phyloP scores from a whole-genome alignment of 2,888 invertebrate genomes.

The Eupsilia transversa region DNA sequence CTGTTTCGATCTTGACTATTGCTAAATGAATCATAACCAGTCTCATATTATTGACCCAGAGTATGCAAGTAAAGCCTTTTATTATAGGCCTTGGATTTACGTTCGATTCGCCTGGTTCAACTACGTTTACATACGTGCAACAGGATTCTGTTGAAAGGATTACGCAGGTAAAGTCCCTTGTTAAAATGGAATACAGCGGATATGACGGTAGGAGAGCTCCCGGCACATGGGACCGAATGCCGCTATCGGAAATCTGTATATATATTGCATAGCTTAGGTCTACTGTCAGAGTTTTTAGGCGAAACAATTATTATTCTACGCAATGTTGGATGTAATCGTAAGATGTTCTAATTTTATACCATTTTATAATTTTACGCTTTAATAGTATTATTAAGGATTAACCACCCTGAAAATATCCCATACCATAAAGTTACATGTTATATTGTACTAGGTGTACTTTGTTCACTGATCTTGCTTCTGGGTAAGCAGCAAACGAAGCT shows the following conservation, averaged over 20 bases:
- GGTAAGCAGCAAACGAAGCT: slow-evolving; percentile 24
- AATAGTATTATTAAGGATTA: background rate
- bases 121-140: slow-evolving; percentile 39
- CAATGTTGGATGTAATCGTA: background rate
- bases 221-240: slow-evolving; percentile 13
- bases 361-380: background rate
- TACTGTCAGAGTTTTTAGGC: background rate
- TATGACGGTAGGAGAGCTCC: slow-evolving; percentile 5
- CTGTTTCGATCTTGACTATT: slow-evolving; percentile 41
- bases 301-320: slow-evolving; percentile 1
- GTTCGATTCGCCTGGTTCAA: slow-evolving; percentile 32
- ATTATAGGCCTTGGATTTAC: slow-evolving; percentile 37
- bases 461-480: slow-evolving; percentile 2
- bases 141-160: slow-evolving; percentile 31
- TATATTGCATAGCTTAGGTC: background rate
- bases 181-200: slow-evolving; percentile 34
- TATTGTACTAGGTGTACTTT: background rate
- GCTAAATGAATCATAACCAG: slow-evolving; percentile 36
- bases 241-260: background rate
- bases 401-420: background rate
- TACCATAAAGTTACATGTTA: too few species aligned
- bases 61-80: slow-evolving; percentile 33
- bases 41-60: slow-evolving; percentile 46
- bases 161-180: slow-evolving; percentile 31
- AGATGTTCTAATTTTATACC: background rate